phyloP scores from a whole-genome alignment of 2,888 invertebrate genomes.

The Arrhopalites spinosus region DNA sequence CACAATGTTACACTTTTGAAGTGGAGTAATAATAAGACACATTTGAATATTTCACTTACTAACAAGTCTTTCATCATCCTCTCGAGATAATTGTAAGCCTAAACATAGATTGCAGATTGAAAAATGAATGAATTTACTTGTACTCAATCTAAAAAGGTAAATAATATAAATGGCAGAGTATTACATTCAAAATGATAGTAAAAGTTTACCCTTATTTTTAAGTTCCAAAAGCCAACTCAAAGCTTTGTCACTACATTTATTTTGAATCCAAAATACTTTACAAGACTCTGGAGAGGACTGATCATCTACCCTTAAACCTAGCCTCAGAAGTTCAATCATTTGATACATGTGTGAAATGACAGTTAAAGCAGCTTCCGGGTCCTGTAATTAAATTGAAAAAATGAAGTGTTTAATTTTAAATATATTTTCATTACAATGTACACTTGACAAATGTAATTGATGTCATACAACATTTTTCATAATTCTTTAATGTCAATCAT shows the following conservation, averaged over 20 bases:
- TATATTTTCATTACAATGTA: neutral
- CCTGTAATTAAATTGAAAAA: conserved; percentile 29
- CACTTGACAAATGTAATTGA: neutral
- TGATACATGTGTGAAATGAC: conserved; percentile 53
- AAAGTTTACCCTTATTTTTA: conserved; percentile 42
- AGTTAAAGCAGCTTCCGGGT: conserved; percentile 48
- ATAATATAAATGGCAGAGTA: neutral
- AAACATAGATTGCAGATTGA: neutral
- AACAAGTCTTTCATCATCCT: conserved; percentile 48
- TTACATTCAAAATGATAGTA: neutral
- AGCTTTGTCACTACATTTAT: conserved; percentile 52
- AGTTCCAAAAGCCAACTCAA: conserved; percentile 51
- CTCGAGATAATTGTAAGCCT: conserved; percentile 50
- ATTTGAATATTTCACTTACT: no score
- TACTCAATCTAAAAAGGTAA: neutral
- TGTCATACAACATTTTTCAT: neutral
- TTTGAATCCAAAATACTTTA: conserved; percentile 53
- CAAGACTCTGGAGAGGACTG: conserved; percentile 41
- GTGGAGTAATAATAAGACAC: no score
- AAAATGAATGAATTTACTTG: neutral
- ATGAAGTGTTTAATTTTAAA: neutral
- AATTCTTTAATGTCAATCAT: no score
- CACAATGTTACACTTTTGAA: no score
- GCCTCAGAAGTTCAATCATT: conserved; percentile 52
- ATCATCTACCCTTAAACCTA: conserved; percentile 42